Percentiles rank a stretch among this genome's conserved stretches.
These are phyloP conservation scores for Potamarius usumacintae DNA, from an alignment of 2,113 vertebrate species.

Conservation along the genomic window DNA sequence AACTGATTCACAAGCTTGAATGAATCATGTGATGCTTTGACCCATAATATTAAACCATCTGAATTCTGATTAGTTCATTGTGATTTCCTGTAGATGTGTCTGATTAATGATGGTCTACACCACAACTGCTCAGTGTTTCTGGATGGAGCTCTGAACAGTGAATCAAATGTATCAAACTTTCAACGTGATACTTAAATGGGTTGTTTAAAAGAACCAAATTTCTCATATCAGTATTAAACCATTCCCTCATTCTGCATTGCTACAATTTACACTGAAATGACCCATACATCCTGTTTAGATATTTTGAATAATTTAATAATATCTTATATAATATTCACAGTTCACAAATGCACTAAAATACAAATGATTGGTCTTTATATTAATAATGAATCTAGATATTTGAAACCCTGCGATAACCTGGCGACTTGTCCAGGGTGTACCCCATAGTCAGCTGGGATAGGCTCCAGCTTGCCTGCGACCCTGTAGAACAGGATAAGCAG, in stretches of 20 bases:
- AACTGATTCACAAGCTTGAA: neutral
- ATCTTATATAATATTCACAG: neutral
- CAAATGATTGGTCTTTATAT: neutral
- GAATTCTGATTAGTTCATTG: neutral
- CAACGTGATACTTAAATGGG: neutral
- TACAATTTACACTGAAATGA: neutral
- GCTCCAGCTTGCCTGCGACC: too few relatives aligned
- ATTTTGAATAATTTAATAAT: neutral
- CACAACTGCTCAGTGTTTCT: neutral
- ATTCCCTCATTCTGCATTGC: too few relatives aligned
- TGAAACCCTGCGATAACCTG: too few relatives aligned
- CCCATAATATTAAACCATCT: neutral
- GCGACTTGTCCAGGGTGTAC: too few relatives aligned
- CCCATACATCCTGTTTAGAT: neutral
- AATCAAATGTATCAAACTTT: constrained; percentile 2
- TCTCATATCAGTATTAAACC: neutral
- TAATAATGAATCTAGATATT: neutral
- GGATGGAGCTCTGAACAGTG: neutral
- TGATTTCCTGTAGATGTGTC: neutral
- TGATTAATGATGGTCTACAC: neutral
- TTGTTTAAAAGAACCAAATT: neutral
- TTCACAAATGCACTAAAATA: neutral
- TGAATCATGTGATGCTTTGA: neutral
- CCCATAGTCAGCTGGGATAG: too few relatives aligned
- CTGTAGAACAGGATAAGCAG: too few relatives aligned